Evolutionary conservation across 23 tunicate genomes (phyloP).

Genomic region (Halocynthia aurantium): DNA sequence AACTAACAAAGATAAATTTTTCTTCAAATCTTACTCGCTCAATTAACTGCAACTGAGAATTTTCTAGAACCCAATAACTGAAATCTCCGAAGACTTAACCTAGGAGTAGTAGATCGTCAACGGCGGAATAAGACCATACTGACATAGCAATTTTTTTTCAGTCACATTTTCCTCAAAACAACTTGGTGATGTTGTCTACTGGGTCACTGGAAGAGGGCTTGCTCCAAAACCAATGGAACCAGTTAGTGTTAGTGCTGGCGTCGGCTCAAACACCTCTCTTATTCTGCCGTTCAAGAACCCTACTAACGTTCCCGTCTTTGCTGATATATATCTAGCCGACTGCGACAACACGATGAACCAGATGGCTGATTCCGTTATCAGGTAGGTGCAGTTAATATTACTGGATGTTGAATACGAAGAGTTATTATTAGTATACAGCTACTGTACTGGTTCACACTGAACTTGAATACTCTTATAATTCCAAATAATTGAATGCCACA

Average conservation of each 20-base stretch:
- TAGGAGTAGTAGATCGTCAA: too few species aligned
- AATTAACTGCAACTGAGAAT: too few species aligned
- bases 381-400: conserved; percentile 17
- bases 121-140: too few species aligned
- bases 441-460: too few species aligned
- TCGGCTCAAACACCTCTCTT: conserved; percentile 79
- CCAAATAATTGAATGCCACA: too few species aligned
- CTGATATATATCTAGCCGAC: conserved; percentile 53
- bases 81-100: too few species aligned
- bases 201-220: conserved; percentile 58
- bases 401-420: too few species aligned
- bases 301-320: conserved; percentile 52
- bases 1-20: too few species aligned
- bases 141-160: conserved; percentile 12
- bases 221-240: conserved; percentile 91
- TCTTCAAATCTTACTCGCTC: too few species aligned
- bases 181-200: conserved; percentile 68
- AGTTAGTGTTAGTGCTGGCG: conserved; percentile 62
- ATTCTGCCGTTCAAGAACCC: conserved; percentile 90
- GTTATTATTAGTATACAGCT: too few species aligned
- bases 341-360: conserved; percentile 58
- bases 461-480: too few species aligned
- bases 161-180: conserved; percentile 69
- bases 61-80: too few species aligned
- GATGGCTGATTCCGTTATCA: conserved; percentile 55